Conservation (phyloP, 2,888 invertebrate genomes). For the Macrophya alboannulata region DNA sequence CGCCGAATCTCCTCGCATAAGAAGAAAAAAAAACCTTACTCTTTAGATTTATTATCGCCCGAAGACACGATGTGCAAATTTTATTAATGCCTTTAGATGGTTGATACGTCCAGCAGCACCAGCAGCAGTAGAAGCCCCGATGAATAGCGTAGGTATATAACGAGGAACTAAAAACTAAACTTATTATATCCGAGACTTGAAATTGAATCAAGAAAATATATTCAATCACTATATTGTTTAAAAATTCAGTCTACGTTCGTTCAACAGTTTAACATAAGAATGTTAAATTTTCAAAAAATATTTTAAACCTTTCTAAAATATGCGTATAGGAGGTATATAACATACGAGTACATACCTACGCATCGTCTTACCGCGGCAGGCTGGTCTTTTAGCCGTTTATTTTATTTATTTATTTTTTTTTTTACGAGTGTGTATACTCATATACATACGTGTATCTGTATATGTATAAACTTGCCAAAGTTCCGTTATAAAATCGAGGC, state of each 20-base stretch:
- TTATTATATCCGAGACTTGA: background rate
- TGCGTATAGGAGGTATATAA: background rate
- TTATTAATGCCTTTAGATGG: constrained; percentile 4
- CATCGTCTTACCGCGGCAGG: background rate
- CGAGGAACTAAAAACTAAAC: background rate
- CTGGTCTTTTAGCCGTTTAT: background rate
- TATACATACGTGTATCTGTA: background rate
- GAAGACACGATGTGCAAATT: constrained; percentile 28
- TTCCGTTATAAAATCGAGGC: constrained; percentile 45
- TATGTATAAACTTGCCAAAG: constrained; percentile 10
- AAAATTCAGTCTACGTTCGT: background rate
- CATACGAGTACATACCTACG: background rate
- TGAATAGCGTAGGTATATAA: background rate
- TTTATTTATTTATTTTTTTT: background rate
- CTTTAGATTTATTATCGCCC: constrained; percentile 29
- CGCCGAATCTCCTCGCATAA: background rate
- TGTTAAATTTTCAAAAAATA: background rate
- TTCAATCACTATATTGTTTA: background rate
- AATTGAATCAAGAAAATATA: background rate
- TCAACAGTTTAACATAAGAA: background rate
- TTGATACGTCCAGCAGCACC: background rate
- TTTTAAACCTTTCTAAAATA: constrained; percentile 43
- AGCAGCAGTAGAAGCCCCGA: background rate
- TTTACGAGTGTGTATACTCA: no score
- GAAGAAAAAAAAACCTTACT: background rate